These are phyloP conservation scores for Nematolebias whitei DNA, from an alignment of 2,113 vertebrate species.

Conservation along the genomic window DNA sequence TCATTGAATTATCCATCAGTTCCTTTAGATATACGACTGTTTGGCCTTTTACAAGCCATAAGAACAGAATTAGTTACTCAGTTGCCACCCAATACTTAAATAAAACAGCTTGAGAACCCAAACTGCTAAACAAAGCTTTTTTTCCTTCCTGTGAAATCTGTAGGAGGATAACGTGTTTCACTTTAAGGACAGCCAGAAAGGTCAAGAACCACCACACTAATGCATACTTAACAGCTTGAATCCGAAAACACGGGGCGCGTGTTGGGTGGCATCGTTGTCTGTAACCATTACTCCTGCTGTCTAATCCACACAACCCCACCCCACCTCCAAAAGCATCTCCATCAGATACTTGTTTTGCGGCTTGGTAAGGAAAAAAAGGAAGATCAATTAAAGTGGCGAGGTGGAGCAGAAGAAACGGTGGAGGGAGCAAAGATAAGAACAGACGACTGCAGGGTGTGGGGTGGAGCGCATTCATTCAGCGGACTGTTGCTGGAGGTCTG, in stretches of 20 bases:
- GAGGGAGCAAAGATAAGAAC: constrained; percentile 26
- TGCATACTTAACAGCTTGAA: background rate
- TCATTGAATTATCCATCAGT: background rate
- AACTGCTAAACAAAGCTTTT: background rate
- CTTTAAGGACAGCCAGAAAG: too few relatives aligned
- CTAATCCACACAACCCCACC: constrained; percentile 25
- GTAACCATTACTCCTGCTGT: constrained; percentile 23
- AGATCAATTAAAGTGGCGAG: constrained; percentile 39
- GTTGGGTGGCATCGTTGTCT: constrained; percentile 5
- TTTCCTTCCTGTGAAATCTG: background rate
- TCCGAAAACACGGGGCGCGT: background rate
- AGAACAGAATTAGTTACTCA: background rate
- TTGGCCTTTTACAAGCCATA: background rate
- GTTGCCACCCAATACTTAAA: background rate
- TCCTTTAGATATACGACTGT: constrained; percentile 3
- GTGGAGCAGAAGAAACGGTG: background rate
- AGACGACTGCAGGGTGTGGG: background rate
- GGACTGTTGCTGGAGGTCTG: background rate
- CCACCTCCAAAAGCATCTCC: background rate
- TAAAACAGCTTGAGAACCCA: background rate
- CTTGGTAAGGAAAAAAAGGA: constrained; percentile 24
- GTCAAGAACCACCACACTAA: background rate
- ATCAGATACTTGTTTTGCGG: constrained; percentile 36
- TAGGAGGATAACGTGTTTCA: too few relatives aligned
- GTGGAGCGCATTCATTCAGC: constrained; percentile 7